These are phyloP conservation scores for Hyles lineata DNA, from an alignment of 2,888 invertebrate genomes.

Conservation along the genomic window DNA sequence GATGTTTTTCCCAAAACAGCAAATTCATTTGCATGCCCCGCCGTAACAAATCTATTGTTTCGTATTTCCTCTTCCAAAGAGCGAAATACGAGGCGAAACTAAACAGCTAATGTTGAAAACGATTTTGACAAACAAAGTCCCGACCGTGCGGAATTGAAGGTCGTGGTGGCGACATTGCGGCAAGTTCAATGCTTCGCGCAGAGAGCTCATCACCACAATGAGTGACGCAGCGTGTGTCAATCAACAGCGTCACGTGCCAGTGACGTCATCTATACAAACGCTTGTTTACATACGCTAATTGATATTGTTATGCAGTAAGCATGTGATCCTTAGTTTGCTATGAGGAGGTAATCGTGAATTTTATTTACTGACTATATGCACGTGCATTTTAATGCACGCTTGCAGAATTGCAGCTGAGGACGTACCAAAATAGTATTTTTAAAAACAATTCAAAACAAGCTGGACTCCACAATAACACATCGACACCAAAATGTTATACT, in stretches of 20 bases:
- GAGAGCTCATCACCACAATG: conserved; percentile 2
- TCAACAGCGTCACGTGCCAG: conserved; percentile 1
- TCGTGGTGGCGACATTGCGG: not conserved
- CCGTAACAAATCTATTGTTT: not conserved
- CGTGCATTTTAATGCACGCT: no score
- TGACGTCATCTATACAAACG: not conserved
- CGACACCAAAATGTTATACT: no score
- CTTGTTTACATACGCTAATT: conserved; percentile 5
- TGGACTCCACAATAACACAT: no score
- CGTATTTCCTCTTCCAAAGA: not conserved
- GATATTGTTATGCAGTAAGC: not conserved
- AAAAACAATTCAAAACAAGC: no score
- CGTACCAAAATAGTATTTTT: no score
- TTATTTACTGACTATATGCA: not conserved
- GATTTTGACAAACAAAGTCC: conserved; percentile 3
- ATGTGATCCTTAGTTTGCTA: not conserved
- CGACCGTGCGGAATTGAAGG: conserved; percentile 3
- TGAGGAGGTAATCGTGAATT: not conserved
- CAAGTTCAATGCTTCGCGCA: conserved; percentile 6
- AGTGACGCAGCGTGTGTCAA: not conserved
- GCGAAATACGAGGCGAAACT: not conserved
- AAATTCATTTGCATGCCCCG: not conserved
- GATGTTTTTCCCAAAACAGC: not conserved
- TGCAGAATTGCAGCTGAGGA: no score
- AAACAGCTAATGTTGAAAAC: not conserved